Percentiles rank a stretch among this genome's conserved stretches.
phyloP scores from a whole-genome alignment of 2,888 invertebrate genomes.

The Corbicula japonica region DNA sequence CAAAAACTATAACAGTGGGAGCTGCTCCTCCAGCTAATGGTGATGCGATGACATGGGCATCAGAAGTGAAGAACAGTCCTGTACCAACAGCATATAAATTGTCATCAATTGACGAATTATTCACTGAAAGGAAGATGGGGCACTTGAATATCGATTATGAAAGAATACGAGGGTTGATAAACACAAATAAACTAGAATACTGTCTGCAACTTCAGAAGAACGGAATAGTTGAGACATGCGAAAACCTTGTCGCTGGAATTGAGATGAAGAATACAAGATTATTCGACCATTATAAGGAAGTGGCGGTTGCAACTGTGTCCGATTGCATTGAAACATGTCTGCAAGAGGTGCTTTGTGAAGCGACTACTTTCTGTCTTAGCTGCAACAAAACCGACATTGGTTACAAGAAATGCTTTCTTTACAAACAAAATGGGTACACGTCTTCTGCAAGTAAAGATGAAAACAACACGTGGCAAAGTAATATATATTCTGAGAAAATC shows the following conservation, averaged over 20 bases:
- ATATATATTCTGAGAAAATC: conserved; percentile 5
- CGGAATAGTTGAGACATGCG: not conserved
- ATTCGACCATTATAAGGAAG: not conserved
- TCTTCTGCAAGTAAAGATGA: not conserved
- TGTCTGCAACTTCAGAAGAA: not conserved
- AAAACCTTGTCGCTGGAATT: not conserved
- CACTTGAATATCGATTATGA: conserved; percentile 12
- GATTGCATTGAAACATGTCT: not conserved
- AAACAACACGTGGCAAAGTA: not conserved
- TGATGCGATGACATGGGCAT: no score
- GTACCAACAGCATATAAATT: conserved; percentile 38
- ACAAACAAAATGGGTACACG: no score
- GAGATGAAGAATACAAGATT: conserved; percentile 4
- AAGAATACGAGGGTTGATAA: conserved; percentile 15
- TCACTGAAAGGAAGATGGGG: conserved; percentile 31
- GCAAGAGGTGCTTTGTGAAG: conserved; percentile 4
- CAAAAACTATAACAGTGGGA: conserved; percentile 32
- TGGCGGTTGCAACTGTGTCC: not conserved
- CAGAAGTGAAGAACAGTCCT: conserved; percentile 40
- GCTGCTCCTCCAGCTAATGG: no score
- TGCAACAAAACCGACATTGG: not conserved
- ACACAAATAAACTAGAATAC: conserved; percentile 15
- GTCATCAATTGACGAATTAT: conserved; percentile 34
- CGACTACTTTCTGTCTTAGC: not conserved
- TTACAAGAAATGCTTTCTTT: no score